Evolutionary conservation across 2,888 invertebrate species (phyloP).

Genomic region (Lumbricus terrestris): DNA sequence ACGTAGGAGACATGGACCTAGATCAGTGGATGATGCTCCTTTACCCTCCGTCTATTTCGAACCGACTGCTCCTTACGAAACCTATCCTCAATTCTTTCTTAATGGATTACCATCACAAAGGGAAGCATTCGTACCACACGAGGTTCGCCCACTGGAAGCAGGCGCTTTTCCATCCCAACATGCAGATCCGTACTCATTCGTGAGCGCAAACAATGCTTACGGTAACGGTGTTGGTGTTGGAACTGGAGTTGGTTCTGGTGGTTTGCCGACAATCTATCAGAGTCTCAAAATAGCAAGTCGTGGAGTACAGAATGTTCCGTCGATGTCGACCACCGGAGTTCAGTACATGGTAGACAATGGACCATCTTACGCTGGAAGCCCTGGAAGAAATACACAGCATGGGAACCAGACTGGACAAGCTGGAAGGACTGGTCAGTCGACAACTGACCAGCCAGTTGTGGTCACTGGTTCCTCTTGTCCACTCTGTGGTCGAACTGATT

Average conservation of each 20-base stretch:
- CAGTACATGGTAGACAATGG: slow-evolving; percentile 14
- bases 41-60: not conserved
- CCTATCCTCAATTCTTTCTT: not conserved
- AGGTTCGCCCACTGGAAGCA: not conserved
- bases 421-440: not conserved
- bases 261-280: not conserved
- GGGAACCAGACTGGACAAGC: not conserved
- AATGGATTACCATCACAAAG: not conserved
- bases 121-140: not conserved
- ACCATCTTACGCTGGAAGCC: not conserved
- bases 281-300: not conserved
- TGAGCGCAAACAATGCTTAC: not conserved
- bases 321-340: slow-evolving; percentile 15
- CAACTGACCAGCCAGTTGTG: not conserved
- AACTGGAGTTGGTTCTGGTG: not conserved
- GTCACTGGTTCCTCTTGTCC: not conserved
- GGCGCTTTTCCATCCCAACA: not conserved
- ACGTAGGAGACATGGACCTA: not conserved
- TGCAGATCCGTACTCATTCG: not conserved
- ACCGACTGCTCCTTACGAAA: not conserved
- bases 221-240: not conserved
- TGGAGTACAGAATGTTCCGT: slow-evolving; percentile 19
- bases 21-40: not conserved
- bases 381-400: not conserved
- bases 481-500: not conserved